Evolutionary conservation across 2,888 invertebrate species (phyloP), one percentile per base, ranked within the genome.

Genomic region (Branchinecta sandiegonensis): DNA sequence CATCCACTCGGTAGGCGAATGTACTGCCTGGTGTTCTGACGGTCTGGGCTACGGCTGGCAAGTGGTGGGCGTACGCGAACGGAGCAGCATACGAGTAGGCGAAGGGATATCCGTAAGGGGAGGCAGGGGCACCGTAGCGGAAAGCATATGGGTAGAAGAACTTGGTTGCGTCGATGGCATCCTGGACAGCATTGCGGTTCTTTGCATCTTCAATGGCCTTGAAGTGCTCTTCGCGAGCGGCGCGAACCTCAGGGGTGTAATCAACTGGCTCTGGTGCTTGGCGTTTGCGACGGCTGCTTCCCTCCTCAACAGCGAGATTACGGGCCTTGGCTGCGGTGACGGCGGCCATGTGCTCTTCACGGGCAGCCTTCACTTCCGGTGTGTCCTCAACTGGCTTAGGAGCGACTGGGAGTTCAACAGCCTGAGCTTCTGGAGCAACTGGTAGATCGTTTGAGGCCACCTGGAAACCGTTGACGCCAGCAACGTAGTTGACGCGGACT

Each of bases 361-460:
- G 47, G 14, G 67, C 67, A 47, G 47, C 47, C 13, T 47, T 48
- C 17, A 67, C 67, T 67, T 67, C 67, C 8, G 67, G 67, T 14
- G 67, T 67, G 2, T 67, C 67, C 48, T 67, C 48, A 17, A 67
- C 67, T n/a, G 67, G 67, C 3, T 47, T 37, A 8, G 67, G 67
- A 37, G 37, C 47, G n/a, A 37, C 67, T 37, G 48, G 37, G n/a
- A 56, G 14, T 10, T 56, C 56, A 56, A 56, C n/a, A n/a, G 17
- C 56, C 9, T n/a, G 56, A 17, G 56, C 56, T 56, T n/a, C 17
- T 56, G 56, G 67, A 14, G 47, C 69, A 17, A 69, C 69, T 23
- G 78, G 78, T 37, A 79, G 75, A 70, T 77, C 78, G 74, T 80
- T 79, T 74, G 77, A 76, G 70, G 77, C 77, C 47, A 78, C 80